Percentiles rank a stretch among this genome's conserved stretches.
Evolutionary conservation across 2,888 invertebrate genomes (phyloP).

Genomic region (Drosophila vallismaia): DNA sequence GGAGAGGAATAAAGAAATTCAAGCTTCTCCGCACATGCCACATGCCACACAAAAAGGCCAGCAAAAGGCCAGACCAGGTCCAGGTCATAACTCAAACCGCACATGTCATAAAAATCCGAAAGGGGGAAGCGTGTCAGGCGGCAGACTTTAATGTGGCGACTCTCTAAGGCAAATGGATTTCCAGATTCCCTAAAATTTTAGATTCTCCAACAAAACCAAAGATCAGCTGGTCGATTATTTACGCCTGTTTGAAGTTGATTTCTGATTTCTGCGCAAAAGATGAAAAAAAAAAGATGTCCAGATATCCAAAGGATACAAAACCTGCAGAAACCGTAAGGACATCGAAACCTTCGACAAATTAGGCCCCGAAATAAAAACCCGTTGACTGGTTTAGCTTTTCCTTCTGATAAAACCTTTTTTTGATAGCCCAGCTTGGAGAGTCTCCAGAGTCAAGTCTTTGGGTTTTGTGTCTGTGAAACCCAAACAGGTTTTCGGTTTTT

Average conservation of each 20-base stretch:
- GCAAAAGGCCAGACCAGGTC: slow-evolving; percentile 8
- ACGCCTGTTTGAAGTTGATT: slow-evolving; percentile 75
- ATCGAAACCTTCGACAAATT: slow-evolving; percentile 55
- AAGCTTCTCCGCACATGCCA: slow-evolving; percentile 24
- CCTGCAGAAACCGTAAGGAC: slow-evolving; percentile 18
- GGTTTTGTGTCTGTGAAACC: background rate
- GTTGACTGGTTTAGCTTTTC: slow-evolving; percentile 41
- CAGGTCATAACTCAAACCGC: slow-evolving; percentile 43
- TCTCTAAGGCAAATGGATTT: slow-evolving; percentile 50
- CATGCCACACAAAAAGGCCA: background rate
- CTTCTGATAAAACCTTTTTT: slow-evolving; percentile 66
- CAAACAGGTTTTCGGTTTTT: slow-evolving; percentile 32
- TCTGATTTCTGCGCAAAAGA: slow-evolving; percentile 55
- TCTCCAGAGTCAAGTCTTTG: background rate
- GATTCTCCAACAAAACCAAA: slow-evolving; percentile 38
- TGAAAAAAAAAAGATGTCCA: slow-evolving; percentile 44
- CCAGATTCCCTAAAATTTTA: slow-evolving; percentile 49
- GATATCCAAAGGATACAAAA: background rate
- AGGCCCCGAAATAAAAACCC: slow-evolving; percentile 52
- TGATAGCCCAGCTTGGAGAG: slow-evolving; percentile 53
- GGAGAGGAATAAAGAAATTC: slow-evolving; percentile 44
- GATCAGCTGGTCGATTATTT: slow-evolving; percentile 60
- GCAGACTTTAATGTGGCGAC: slow-evolving; percentile 70
- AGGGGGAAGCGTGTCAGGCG: slow-evolving; percentile 68
- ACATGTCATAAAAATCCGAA: slow-evolving; percentile 63